These are phyloP conservation scores for Nemotelus nigrinus DNA, from an alignment of 2,888 invertebrate genomes.

Conservation along the genomic window DNA sequence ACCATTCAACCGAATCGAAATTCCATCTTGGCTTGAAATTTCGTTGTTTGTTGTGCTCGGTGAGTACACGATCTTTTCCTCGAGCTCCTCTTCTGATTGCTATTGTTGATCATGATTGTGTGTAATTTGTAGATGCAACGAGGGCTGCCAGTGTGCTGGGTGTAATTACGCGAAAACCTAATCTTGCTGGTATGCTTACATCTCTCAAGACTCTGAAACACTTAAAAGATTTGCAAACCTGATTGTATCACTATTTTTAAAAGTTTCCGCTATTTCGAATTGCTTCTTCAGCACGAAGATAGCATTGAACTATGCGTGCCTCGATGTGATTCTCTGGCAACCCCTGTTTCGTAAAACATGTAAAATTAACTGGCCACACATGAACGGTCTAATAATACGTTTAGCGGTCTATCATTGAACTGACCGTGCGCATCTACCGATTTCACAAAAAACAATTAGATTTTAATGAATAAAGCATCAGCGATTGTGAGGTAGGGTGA, in stretches of 20 bases:
- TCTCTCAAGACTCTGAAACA: no score
- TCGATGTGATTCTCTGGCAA: no score
- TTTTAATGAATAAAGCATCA: slow-evolving; percentile 26
- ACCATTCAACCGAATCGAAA: slow-evolving; percentile 37
- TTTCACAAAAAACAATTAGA: slow-evolving; percentile 16
- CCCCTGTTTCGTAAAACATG: no score
- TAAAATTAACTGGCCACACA: slow-evolving; percentile 11
- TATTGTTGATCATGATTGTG: background rate
- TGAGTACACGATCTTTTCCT: slow-evolving; percentile 7
- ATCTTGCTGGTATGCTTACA: no score
- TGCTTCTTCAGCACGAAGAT: no score
- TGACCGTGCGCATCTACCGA: slow-evolving; percentile 5
- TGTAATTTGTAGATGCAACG: background rate
- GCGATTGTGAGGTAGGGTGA: slow-evolving; percentile 9
- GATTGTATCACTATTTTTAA: no score
- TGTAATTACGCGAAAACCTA: no score
- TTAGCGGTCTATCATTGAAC: slow-evolving; percentile 5
- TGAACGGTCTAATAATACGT: slow-evolving; percentile 27
- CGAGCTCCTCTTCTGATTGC: background rate
- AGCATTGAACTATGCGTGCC: no score
- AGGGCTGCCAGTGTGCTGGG: background rate
- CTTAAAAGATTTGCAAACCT: no score
- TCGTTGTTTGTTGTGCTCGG: background rate
- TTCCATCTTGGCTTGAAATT: slow-evolving; percentile 26
- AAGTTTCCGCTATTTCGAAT: no score